Conservation (phyloP, 2,888 invertebrate genomes). For the Pyrochroa serraticornis region DNA sequence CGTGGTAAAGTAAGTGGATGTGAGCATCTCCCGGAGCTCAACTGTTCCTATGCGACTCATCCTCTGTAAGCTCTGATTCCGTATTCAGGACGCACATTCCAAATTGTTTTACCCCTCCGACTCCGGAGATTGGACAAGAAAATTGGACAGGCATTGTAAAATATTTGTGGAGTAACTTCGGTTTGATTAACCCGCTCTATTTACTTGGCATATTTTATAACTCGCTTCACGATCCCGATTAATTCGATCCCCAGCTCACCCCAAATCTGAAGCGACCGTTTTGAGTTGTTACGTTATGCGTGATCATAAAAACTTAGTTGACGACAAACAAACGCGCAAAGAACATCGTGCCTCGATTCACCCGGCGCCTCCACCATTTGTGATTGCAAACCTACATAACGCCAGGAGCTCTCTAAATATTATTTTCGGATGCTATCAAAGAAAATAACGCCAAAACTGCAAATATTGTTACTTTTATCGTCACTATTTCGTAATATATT, state of each 20-base stretch:
- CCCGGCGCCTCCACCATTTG: too few relatives aligned
- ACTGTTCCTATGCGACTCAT: slow-evolving; percentile 44
- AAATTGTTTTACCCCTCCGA: slow-evolving; percentile 53
- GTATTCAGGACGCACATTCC: slow-evolving; percentile 46
- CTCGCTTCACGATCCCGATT: too few relatives aligned
- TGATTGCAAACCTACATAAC: too few relatives aligned
- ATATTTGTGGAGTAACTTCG: slow-evolving; percentile 50
- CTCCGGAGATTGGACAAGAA: slow-evolving; percentile 52
- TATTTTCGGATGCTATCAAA: too few relatives aligned
- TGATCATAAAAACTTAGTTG: too few relatives aligned
- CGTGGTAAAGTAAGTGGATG: slow-evolving; percentile 49
- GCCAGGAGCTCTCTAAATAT: too few relatives aligned
- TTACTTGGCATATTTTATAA: slow-evolving; percentile 14
- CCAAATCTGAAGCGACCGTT: too few relatives aligned
- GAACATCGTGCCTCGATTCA: not conserved
- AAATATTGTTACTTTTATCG: too few relatives aligned
- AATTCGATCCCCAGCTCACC: too few relatives aligned
- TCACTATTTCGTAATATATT: too few relatives aligned
- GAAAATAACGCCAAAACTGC: too few relatives aligned
- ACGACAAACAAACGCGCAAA: not conserved
- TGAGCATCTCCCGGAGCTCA: slow-evolving; percentile 43
- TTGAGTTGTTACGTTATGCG: too few relatives aligned
- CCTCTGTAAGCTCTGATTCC: slow-evolving; percentile 42
- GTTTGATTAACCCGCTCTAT: slow-evolving; percentile 43
- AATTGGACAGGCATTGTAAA: slow-evolving; percentile 53